These are phyloP conservation scores for Parasteatoda tepidariorum DNA, from an alignment of 1,140 invertebrate genomes.

Conservation along the genomic window DNA sequence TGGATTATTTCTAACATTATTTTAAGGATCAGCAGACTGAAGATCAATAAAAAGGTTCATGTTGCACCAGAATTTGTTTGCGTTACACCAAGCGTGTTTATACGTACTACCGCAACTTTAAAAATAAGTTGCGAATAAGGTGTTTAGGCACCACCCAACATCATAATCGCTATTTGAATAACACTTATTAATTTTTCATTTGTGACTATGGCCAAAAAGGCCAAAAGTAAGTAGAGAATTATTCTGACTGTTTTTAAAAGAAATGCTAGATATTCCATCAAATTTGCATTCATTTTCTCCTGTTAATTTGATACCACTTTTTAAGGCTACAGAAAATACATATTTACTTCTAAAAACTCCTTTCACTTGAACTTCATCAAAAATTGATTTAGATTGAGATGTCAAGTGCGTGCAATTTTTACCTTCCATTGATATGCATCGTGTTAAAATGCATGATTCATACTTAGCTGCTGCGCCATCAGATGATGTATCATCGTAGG, in stretches of 20 bases:
- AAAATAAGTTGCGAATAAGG: too few relatives aligned
- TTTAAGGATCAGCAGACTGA: too few relatives aligned
- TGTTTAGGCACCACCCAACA: too few relatives aligned
- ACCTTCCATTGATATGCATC: conserved; percentile 7
- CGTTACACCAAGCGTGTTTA: too few relatives aligned
- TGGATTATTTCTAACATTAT: too few relatives aligned
- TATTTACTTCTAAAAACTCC: conserved; percentile 31
- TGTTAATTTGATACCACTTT: background rate
- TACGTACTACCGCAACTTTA: too few relatives aligned
- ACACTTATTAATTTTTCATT: too few relatives aligned
- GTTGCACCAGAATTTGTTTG: too few relatives aligned
- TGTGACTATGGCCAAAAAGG: too few relatives aligned
- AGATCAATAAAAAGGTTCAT: too few relatives aligned
- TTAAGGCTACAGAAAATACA: conserved; percentile 19
- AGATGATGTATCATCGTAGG: background rate
- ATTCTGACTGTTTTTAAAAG: background rate
- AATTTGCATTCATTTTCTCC: conserved; percentile 15
- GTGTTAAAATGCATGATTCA: conserved; percentile 49
- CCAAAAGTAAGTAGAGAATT: background rate
- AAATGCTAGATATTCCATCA: background rate
- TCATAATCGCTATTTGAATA: too few relatives aligned
- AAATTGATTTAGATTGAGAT: conserved; percentile 8
- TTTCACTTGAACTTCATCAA: conserved; percentile 12
- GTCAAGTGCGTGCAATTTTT: background rate
- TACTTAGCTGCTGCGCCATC: conserved; percentile 3